Percentiles rank a stretch among this genome's conserved stretches.
Evolutionary conservation across 2,888 invertebrate species (phyloP).

Genomic region (Melanchra persicariae): DNA sequence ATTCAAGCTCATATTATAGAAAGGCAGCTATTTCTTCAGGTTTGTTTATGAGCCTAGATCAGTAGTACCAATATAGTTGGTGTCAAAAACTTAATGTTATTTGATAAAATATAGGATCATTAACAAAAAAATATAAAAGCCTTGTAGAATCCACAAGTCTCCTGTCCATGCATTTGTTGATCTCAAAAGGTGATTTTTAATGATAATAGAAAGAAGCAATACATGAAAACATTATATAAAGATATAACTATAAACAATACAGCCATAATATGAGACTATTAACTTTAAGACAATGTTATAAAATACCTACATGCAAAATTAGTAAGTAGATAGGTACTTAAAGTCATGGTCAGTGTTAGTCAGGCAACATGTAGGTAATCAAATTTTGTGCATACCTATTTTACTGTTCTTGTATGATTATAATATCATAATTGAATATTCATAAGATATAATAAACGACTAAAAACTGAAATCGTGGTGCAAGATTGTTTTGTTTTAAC

Average conservation of each 20-base stretch:
- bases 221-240: no score
- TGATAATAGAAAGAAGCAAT: background rate
- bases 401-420: background rate
- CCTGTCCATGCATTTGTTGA: no score
- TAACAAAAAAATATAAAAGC: no score
- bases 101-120: no score
- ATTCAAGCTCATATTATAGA: background rate
- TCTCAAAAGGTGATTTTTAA: no score
- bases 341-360: background rate
- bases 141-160: no score
- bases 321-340: no score
- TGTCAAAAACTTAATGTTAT: no score
- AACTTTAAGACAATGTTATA: background rate
- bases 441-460: background rate
- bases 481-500: constrained; percentile 39
- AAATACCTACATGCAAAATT: no score
- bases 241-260: no score
- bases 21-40: background rate
- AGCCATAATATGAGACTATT: background rate
- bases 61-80: no score
- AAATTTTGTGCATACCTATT: background rate
- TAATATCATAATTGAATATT: background rate
- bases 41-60: no score
- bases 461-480: constrained; percentile 19
- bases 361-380: background rate